These are phyloP conservation scores for Acronicta alni DNA, from an alignment of 2,888 invertebrate genomes.

Conservation along the genomic window DNA sequence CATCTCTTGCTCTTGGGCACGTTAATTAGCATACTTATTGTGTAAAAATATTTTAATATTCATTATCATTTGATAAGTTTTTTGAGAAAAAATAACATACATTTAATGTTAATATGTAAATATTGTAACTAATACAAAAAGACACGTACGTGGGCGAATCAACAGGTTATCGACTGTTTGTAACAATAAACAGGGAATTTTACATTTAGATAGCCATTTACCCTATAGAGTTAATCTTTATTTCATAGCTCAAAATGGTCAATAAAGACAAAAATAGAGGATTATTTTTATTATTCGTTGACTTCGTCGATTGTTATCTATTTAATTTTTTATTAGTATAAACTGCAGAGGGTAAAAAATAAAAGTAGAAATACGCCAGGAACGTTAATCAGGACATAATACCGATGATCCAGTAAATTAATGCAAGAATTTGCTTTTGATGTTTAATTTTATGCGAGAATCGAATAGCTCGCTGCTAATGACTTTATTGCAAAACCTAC, in stretches of 20 bases:
- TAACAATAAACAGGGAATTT: conserved; percentile 17
- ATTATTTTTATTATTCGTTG: conserved; percentile 7
- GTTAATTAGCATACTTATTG: no score
- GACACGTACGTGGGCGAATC: background rate
- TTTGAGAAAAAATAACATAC: background rate
- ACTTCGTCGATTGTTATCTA: conserved; percentile 23
- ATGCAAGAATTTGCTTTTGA: conserved; percentile 64
- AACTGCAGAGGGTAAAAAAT: conserved; percentile 43
- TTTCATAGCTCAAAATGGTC: conserved; percentile 12
- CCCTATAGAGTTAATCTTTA: conserved; percentile 16
- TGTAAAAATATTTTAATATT: no score
- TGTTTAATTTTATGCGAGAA: conserved; percentile 70
- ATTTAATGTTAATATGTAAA: no score
- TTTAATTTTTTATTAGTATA: conserved; percentile 30
- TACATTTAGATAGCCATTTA: conserved; percentile 10
- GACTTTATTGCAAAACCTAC: conserved; percentile 73
- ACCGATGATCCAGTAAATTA: conserved; percentile 60
- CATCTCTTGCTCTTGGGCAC: no score
- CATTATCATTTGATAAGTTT: no score
- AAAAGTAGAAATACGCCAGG: conserved; percentile 41
- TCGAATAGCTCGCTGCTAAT: conserved; percentile 70
- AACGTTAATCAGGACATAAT: conserved; percentile 52
- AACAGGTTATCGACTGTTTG: background rate
- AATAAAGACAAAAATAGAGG: conserved; percentile 18
- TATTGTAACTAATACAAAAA: background rate